phyloP scores from a whole-genome alignment of 1,140 invertebrate species.

The Agraylea sexmaculata region DNA sequence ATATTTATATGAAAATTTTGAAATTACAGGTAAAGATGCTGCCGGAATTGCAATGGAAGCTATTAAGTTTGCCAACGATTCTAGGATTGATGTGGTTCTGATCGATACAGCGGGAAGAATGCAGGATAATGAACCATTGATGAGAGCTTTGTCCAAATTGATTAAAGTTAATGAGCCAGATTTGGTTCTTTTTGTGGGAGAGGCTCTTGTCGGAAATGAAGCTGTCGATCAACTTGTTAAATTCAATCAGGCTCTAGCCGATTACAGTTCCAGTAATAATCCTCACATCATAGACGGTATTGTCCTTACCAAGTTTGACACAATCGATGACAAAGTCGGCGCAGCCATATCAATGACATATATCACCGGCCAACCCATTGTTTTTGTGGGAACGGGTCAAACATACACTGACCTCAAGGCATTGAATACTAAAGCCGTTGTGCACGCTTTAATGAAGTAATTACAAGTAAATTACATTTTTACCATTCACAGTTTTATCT shows the following conservation, averaged over 20 bases:
- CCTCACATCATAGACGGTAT: conserved; percentile 95
- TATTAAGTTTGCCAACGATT: conserved; percentile 76
- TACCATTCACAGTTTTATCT: no score
- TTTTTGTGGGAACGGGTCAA: conserved; percentile 99
- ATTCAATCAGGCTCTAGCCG: conserved; percentile 94
- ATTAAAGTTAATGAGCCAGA: conserved; percentile 88
- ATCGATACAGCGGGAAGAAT: conserved; percentile 98
- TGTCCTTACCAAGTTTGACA: conserved; percentile 97
- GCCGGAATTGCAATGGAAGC: conserved; percentile 97
- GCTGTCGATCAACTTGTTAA: conserved; percentile 98
- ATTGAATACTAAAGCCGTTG: conserved; percentile 93
- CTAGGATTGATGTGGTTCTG: conserved; percentile 79
- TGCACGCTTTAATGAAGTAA: conserved; percentile 92
- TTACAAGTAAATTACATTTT: no score
- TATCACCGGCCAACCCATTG: conserved; percentile 98
- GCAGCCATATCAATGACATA: conserved; percentile 99
- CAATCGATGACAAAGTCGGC: conserved; percentile 98
- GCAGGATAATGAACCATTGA: conserved; percentile 99
- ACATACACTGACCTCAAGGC: conserved; percentile 97
- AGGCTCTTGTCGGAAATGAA: conserved; percentile 99
- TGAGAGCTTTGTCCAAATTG: conserved; percentile 91
- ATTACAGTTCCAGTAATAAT: conserved; percentile 69
- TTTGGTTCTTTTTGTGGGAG: conserved; percentile 96
- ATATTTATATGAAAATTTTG: neutral
- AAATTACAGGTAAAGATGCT: conserved; percentile 74